phyloP scores from a whole-genome alignment of 2,888 invertebrate species.

The Plagodis dolabraria region DNA sequence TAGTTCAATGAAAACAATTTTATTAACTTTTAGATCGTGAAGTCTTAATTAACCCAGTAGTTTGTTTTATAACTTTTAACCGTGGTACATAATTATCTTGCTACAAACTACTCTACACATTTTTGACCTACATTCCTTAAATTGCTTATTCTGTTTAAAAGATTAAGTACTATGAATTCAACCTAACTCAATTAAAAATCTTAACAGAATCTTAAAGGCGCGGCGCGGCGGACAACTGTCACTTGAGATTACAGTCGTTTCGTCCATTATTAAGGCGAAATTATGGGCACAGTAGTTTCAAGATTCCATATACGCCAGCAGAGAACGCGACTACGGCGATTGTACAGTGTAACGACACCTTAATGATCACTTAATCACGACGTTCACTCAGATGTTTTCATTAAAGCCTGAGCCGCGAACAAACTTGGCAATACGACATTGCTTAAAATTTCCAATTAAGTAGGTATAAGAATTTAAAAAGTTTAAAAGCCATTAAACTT shows the following conservation, averaged over 20 bases:
- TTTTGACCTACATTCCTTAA: neutral
- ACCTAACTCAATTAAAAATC: slow-evolving; percentile 1
- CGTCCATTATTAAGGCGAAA: slow-evolving; percentile 51
- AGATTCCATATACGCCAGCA: slow-evolving; percentile 52
- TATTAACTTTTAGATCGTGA: no score
- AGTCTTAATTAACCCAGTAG: no score
- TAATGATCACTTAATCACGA: slow-evolving; percentile 71
- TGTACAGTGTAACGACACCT: slow-evolving; percentile 58
- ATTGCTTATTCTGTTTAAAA: neutral
- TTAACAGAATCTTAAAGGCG: neutral
- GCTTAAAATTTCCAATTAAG: slow-evolving; percentile 48
- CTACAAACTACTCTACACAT: no score
- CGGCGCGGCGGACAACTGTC: slow-evolving; percentile 26
- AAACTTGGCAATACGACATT: slow-evolving; percentile 48
- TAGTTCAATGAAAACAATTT: no score
- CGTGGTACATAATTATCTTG: no score
- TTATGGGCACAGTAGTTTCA: slow-evolving; percentile 59
- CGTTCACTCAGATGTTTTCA: slow-evolving; percentile 54
- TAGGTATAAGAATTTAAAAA: slow-evolving; percentile 24
- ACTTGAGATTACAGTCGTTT: slow-evolving; percentile 57
- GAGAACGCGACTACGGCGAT: slow-evolving; percentile 47
- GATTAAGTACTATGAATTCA: neutral
- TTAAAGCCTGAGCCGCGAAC: slow-evolving; percentile 46
- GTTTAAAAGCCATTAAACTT: slow-evolving; percentile 14
- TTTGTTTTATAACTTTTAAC: no score